A percentile compares a stretch with the other conserved stretches of the same genome.
Conservation (phyloP, 2,797 vertebrate genomes). For the Cirrhinus mrigala region DNA sequence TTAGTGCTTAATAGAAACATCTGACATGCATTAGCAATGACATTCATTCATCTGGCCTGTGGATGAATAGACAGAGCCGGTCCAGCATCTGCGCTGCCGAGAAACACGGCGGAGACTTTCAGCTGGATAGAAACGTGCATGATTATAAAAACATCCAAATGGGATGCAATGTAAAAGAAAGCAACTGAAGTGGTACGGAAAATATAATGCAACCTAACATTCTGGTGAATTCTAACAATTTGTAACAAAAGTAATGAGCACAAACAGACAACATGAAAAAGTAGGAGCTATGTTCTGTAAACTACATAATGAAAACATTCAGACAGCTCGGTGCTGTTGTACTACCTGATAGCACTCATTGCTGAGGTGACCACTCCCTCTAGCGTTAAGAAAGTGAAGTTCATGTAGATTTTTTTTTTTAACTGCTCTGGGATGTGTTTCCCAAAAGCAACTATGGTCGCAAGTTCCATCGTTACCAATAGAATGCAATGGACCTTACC, state of each 20-base stretch:
- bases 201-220: not conserved
- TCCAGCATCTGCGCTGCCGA: conserved; percentile 27
- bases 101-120: conserved; percentile 15
- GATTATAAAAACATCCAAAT: conserved; percentile 65
- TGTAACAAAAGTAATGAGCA: not conserved
- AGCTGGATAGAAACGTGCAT: conserved; percentile 32
- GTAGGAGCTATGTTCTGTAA: not conserved
- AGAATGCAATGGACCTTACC: no score
- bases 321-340: not conserved
- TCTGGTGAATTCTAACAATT: not conserved
- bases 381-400: conserved; percentile 65
- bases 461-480: no score
- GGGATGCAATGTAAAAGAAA: conserved; percentile 64
- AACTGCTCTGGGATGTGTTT: not conserved
- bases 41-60: conserved; percentile 67
- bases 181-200: conserved; percentile 49
- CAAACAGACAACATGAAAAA: not conserved
- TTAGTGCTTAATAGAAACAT: conserved; percentile 80
- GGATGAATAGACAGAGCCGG: conserved; percentile 61
- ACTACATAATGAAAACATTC: not conserved
- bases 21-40: conserved; percentile 79
- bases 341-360: not conserved
- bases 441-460: no score
- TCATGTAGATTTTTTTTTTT: not conserved
- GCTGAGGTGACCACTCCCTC: conserved; percentile 67